phyloP scores from a whole-genome alignment of 2,113 vertebrate species.

The Scolopax mira region DNA sequence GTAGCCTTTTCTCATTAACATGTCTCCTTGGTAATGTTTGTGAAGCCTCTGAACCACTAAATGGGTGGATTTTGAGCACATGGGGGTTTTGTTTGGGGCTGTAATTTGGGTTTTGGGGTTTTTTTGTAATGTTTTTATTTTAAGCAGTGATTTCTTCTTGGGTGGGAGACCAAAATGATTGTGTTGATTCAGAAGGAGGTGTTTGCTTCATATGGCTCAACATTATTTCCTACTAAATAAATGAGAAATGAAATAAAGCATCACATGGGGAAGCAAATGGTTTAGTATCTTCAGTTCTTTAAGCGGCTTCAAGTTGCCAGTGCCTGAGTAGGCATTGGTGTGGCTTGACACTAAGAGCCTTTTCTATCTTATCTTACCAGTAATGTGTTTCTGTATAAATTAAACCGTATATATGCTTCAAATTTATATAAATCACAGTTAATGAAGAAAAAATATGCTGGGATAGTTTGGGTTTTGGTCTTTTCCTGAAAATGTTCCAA shows the following conservation, averaged over 20 bases:
- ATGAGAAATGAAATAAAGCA: neutral
- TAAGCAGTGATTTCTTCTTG: neutral
- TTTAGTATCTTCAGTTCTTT: neutral
- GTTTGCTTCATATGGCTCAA: neutral
- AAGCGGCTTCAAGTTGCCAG: neutral
- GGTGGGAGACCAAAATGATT: neutral
- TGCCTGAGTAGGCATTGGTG: neutral
- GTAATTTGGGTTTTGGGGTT: accelerated
- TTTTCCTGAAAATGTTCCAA: neutral
- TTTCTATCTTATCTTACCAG: neutral
- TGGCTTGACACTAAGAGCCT: neutral
- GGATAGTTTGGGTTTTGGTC: neutral
- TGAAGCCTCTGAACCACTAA: neutral
- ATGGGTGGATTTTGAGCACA: neutral
- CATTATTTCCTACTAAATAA: too few species aligned
- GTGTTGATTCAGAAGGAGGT: neutral
- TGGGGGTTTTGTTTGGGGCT: neutral
- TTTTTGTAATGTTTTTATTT: neutral
- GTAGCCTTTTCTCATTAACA: neutral
- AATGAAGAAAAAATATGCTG: neutral
- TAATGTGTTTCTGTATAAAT: neutral
- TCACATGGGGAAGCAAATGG: neutral
- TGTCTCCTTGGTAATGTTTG: neutral
- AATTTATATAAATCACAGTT: neutral
- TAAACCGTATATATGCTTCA: neutral